Percentiles rank a stretch among this genome's conserved stretches.
phyloP scores from a whole-genome alignment of 1,140 invertebrate genomes.

The Drosophila tsacasi region DNA sequence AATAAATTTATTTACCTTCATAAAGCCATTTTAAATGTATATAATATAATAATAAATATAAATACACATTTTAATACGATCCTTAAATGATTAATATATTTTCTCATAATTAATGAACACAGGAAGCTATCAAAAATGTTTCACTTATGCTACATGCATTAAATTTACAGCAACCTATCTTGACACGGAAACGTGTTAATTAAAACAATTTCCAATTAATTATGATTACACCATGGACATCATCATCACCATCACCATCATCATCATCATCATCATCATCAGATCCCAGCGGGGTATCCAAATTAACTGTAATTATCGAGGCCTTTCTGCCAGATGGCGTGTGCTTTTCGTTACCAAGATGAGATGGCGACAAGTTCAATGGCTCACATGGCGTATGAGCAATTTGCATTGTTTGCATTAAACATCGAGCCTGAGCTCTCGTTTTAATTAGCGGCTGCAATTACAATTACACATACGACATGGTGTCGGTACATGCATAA shows the following conservation, averaged over 20 bases:
- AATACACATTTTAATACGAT: not conserved
- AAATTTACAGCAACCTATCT: constrained; percentile 36
- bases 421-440: constrained; percentile 46
- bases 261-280: not conserved
- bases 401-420: constrained; percentile 70
- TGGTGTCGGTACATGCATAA: constrained; percentile 61
- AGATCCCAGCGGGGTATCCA: constrained; percentile 2
- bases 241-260: constrained; percentile 26
- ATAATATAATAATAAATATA: too few relatives aligned
- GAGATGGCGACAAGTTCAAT: constrained; percentile 73
- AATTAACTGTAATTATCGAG: constrained; percentile 50
- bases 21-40: not conserved
- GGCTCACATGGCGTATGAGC: constrained; percentile 57
- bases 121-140: constrained; percentile 29
- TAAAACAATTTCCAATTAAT: constrained; percentile 51
- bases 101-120: not conserved
- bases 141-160: constrained; percentile 9
- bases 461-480: constrained; percentile 68
- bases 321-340: constrained; percentile 31
- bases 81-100: too few relatives aligned
- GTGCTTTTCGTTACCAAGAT: constrained; percentile 22
- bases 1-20: not conserved
- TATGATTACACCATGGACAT: constrained; percentile 24
- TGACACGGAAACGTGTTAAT: constrained; percentile 50
- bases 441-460: constrained; percentile 69